Evolutionary conservation across 2,797 vertebrate genomes (phyloP), one percentile per base, ranked within the genome.

Genomic region (Ctenochaetus hawaiiensis): DNA sequence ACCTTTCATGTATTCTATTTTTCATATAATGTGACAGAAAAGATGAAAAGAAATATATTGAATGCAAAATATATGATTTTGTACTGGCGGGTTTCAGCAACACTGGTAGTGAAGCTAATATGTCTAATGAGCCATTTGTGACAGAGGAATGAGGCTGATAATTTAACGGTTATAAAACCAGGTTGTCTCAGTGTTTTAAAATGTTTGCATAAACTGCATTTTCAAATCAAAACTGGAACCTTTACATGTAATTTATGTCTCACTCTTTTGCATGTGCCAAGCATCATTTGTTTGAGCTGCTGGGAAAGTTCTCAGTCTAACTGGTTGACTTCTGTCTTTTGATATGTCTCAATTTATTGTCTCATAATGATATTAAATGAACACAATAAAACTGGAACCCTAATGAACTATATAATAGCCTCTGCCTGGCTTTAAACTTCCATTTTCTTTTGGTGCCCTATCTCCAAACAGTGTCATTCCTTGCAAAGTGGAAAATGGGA

Each of bases 371-470:
- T 84, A 58, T 12, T 9, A 41, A 41, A 41, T 41, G 39, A 41
- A 84, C 75, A 47, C 9, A 89, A 91, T 89, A 89, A 92, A 93
- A 89, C 74, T 93, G 78, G 82, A 87, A 82, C 63, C 39, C 3
- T 65, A 34, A 77, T 72, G 34, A 90, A 80, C 30, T 83, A 20
- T 48, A 64, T 11, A 71, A 17, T 8, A 0, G 44, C 52, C 54
- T 76, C 67, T 72, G 23, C 39, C 8, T 77, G 41, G 2, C 26
- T 82, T 72, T 23, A 13, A 57, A 63, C 41, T 72, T 41, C 61
- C 16, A 49, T 13, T 64, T 64, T 59, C 6, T 60, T 26, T 52
- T 61, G 30, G 10, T 23, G 18, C 22, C 41, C 34, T 61, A 43
- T 56, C 43, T 72, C 53, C 20, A 10, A 37, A 30, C 17, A 7